These are phyloP conservation scores for Cyprinodon diabolis DNA, from an alignment of 2,797 vertebrate species.

Conservation along the genomic window DNA sequence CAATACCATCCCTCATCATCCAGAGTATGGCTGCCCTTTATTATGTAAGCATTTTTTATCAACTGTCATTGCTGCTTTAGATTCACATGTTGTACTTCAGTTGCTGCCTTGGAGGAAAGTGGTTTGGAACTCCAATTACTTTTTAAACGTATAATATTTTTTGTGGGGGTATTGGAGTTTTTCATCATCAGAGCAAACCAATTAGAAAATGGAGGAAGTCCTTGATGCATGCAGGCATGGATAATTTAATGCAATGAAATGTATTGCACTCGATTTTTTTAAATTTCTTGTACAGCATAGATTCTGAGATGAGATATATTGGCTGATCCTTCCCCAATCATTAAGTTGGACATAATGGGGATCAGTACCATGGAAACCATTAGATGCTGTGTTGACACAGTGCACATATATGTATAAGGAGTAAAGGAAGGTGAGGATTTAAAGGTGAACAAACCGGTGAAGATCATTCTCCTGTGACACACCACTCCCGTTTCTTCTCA, in stretches of 20 bases:
- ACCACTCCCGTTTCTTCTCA: conserved; percentile 50
- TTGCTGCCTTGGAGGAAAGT: conserved; percentile 34
- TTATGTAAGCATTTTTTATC: conserved; percentile 52
- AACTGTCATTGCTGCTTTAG: conserved; percentile 50
- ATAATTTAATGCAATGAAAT: conserved; percentile 23
- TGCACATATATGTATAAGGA: conserved; percentile 9
- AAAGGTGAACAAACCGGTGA: conserved; percentile 43
- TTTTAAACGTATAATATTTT: conserved; percentile 57
- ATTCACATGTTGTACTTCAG: conserved; percentile 39
- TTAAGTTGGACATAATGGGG: conserved; percentile 44
- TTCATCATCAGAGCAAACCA: conserved; percentile 53
- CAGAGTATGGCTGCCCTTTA: conserved; percentile 27
- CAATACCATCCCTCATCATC: conserved; percentile 38
- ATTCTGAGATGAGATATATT: conserved; percentile 26
- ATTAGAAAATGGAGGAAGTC: conserved; percentile 56
- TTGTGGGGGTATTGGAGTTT: conserved; percentile 44
- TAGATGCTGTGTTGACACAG: conserved; percentile 20
- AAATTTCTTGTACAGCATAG: neutral
- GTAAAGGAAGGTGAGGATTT: conserved; percentile 26
- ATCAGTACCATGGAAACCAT: conserved; percentile 52
- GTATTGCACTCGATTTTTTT: conserved; percentile 36
- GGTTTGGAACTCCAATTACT: conserved; percentile 64
- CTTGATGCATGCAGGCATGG: conserved; percentile 33
- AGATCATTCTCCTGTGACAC: conserved; percentile 70
- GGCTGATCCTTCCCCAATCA: conserved; percentile 19